These are phyloP conservation scores for Peromyscus leucopus DNA, from an alignment of 2,113 vertebrate species.

Conservation along the genomic window DNA sequence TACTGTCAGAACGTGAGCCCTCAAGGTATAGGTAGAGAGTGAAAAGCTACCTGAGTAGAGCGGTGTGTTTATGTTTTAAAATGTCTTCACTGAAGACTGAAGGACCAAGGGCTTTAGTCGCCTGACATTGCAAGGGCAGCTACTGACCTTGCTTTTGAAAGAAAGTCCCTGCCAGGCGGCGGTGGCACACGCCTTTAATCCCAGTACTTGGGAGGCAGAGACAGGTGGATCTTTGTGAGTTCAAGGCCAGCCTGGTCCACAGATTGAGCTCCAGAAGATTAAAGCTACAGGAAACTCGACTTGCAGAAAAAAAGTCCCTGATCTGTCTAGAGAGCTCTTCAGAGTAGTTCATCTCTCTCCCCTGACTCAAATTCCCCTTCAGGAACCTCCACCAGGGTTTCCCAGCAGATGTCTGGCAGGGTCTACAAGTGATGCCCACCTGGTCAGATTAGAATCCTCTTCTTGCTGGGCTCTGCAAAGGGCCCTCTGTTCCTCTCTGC, in stretches of 20 bases:
- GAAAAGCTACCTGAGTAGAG: not conserved
- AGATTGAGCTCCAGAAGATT: too few species aligned
- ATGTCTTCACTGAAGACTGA: not conserved
- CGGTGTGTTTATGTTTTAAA: not conserved
- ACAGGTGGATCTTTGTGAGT: too few species aligned
- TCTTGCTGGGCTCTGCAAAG: rapidly evolving
- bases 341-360: rapidly evolving
- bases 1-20: constrained; percentile 38
- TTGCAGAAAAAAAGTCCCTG: not conserved
- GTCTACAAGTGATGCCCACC: not conserved
- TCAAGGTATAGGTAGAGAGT: not conserved
- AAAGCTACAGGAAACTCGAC: too few species aligned
- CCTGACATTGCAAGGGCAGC: not conserved
- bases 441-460: not conserved
- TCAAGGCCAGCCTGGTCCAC: too few species aligned
- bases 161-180: not conserved
- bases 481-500: not conserved
- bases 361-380: not conserved
- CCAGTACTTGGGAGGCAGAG: too few species aligned
- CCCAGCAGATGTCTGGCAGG: not conserved
- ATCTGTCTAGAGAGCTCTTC: not conserved
- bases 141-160: not conserved
- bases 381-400: not conserved
- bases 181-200: too few species aligned
- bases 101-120: not conserved